A percentile compares a stretch with the other conserved stretches of the same genome.
phyloP scores from a whole-genome alignment of 2,113 vertebrate genomes.

The Pseudorectes ferrugineus region DNA sequence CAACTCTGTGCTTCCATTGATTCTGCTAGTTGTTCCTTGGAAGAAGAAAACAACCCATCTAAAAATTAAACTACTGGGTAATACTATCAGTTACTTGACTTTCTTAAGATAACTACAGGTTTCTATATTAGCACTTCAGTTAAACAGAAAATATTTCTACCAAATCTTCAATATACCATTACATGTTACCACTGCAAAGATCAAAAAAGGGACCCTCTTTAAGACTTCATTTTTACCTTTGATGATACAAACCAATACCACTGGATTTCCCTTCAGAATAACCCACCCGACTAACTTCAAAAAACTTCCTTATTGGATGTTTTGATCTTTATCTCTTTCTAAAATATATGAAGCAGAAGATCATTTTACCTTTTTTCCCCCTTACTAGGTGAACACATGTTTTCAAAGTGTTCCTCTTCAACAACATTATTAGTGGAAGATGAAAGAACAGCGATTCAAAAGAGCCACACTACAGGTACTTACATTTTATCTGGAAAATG shows the following conservation, averaged over 20 bases:
- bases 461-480: not conserved
- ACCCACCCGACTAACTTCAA: not conserved
- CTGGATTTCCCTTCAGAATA: not conserved
- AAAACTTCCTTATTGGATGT: not conserved
- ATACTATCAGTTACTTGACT: not conserved
- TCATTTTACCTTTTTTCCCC: not conserved
- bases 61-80: not conserved
- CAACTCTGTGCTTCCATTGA: not conserved
- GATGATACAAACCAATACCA: not conserved
- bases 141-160: not conserved
- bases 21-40: not conserved
- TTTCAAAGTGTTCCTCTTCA: not conserved
- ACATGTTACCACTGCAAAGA: not conserved
- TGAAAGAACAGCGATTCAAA: not conserved
- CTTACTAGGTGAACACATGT: not conserved
- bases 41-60: not conserved
- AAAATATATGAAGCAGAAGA: not conserved
- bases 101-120: not conserved
- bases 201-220: not conserved
- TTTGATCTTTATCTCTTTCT: not conserved
- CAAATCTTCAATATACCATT: not conserved
- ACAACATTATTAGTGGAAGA: not conserved
- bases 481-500: not conserved
- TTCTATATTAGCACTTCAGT: not conserved
- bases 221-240: not conserved